Evolutionary conservation across 2,888 invertebrate genomes (phyloP), one percentile per base, ranked within the genome.

Genomic region (Suillia variegata): DNA sequence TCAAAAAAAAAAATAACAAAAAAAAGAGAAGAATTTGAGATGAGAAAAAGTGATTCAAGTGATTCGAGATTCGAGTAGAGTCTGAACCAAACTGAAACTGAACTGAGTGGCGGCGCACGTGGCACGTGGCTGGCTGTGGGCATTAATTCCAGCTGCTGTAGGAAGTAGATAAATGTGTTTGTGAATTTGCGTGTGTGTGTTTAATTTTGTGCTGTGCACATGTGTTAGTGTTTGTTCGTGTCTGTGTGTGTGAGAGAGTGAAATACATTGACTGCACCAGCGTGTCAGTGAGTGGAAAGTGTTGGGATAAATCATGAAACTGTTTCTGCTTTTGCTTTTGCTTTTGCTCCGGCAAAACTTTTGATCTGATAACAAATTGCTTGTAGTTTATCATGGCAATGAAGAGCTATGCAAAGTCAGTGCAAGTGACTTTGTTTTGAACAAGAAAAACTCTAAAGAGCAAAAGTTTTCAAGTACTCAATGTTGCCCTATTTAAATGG

Each of bases 301-400:
- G 5, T 26, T 5, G 26, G 26, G 26, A 54, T 54, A 54, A 26
- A 42, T 54, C 31, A 26, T 54, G 54, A 42, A n/a, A n/a, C n/a
- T n/a, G n/a, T n/a, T n/a, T n/a, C n/a, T n/a, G n/a, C n/a, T n/a
- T n/a, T n/a, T n/a, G n/a, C n/a, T n/a, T n/a, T n/a, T n/a, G n/a
- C n/a, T n/a, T n/a, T n/a, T 26, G 26, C 31, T 47, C 24, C 26
- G 38, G 50, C 15, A 49, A 50, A 50, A 56, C 49, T 34, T 49
- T 24, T 56, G 50, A 50, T 56, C 50, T 56, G 50, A 56, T 56
- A 56, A 56, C 56, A 56, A 56, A 50, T 56, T 50, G 50, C 56
- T 50, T 15, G 34, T 50, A 50, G 47, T 50, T 56, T 50, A 50
- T 56, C 42, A 50, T 34, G 18, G 52, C 24, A 53, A 34, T n/a